A percentile compares a stretch with the other conserved stretches of the same genome.
phyloP scores from a whole-genome alignment of 1,140 invertebrate genomes.

The Pogonomyrmex californicus region DNA sequence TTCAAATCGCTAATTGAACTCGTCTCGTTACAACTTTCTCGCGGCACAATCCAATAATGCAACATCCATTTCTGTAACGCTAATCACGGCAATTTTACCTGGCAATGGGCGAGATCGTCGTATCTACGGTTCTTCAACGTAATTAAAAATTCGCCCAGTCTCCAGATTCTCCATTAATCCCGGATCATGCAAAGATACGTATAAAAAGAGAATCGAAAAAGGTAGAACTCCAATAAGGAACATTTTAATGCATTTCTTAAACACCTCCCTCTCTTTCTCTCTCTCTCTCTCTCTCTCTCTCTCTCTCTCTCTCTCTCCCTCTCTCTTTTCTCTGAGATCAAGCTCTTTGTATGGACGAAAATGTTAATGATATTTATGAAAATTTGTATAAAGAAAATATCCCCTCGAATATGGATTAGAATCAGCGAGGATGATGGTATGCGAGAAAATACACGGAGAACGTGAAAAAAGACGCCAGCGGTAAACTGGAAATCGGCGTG shows the following conservation, averaged over 20 bases:
- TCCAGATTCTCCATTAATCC: conserved; percentile 39
- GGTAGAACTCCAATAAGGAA: neutral
- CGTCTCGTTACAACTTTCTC: conserved; percentile 73
- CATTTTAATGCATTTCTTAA: neutral
- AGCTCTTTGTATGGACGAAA: neutral
- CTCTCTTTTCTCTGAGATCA: neutral
- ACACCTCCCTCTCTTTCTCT: neutral
- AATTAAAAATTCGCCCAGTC: conserved; percentile 74
- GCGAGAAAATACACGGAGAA: conserved; percentile 10
- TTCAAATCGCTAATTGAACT: conserved; percentile 70
- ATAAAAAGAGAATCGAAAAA: conserved; percentile 6
- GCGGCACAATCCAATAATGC: conserved; percentile 69
- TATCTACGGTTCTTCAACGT: conserved; percentile 48
- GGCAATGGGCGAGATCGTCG: conserved; percentile 53
- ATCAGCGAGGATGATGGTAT: neutral
- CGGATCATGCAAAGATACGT: neutral
- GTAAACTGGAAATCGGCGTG: conserved; percentile 77
- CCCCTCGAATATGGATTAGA: neutral
- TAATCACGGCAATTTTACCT: conserved; percentile 70
- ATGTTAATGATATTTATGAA: neutral
- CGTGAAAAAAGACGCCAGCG: conserved; percentile 64
- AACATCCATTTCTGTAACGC: conserved; percentile 67
- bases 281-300: too few relatives aligned
- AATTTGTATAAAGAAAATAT: neutral
- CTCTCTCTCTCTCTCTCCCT: too few relatives aligned